A percentile compares a stretch with the other conserved stretches of the same genome.
Evolutionary conservation across 1,140 invertebrate species (phyloP).

Genomic region (Brachionus calyciflorus): DNA sequence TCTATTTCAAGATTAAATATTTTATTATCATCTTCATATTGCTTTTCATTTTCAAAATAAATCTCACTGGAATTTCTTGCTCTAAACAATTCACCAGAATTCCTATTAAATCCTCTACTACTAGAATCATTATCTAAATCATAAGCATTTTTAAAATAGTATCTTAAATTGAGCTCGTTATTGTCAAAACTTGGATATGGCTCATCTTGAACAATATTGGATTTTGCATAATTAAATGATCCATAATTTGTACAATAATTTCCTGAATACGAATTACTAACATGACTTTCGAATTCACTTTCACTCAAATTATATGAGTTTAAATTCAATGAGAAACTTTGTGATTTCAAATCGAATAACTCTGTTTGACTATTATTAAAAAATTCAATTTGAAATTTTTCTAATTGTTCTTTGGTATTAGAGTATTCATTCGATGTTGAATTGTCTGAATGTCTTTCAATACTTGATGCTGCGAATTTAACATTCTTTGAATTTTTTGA

Average conservation of each 20-base stretch:
- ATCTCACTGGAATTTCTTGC: not conserved
- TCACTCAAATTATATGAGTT: not conserved
- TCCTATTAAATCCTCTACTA: not conserved
- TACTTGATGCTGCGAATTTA: not conserved
- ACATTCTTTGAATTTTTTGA: not conserved
- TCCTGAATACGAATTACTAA: constrained; percentile 11
- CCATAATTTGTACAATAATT: not conserved
- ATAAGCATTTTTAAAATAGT: not conserved
- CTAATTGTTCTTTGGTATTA: too few relatives aligned
- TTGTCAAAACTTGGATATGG: not conserved
- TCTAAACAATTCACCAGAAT: not conserved
- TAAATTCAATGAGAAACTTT: not conserved
- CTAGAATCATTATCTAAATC: not conserved
- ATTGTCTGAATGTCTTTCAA: not conserved
- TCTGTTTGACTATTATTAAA: too few relatives aligned
- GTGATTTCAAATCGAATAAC: not conserved
- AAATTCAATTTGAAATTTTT: too few relatives aligned
- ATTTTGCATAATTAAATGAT: not conserved
- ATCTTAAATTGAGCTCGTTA: not conserved
- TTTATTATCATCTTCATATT: constrained; percentile 10
- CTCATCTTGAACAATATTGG: not conserved
- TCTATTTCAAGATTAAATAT: constrained; percentile 36
- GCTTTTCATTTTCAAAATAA: constrained; percentile 7
- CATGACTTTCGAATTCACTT: not conserved
- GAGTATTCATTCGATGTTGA: not conserved